Conservation (phyloP, 2,113 vertebrate genomes). For the Varanus salvator region DNA sequence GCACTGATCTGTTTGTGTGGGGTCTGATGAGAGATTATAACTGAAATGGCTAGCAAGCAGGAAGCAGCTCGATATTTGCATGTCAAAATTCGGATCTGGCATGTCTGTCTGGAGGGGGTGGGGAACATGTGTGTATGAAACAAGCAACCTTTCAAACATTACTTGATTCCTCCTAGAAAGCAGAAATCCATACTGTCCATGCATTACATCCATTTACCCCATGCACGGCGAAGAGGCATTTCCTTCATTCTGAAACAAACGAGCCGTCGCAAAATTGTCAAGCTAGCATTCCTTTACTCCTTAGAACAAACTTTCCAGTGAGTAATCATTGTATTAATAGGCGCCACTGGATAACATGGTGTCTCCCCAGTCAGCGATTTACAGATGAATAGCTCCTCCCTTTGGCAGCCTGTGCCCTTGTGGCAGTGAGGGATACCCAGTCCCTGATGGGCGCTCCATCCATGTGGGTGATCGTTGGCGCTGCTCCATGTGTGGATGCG, state of each 20-base stretch:
- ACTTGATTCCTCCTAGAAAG: background rate
- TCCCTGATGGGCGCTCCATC: background rate
- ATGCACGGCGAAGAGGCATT: background rate
- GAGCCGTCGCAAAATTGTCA: no score
- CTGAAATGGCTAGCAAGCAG: constrained; percentile 20
- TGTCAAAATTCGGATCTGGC: background rate
- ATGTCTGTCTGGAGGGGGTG: background rate
- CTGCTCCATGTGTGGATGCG: background rate
- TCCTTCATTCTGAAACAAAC: background rate
- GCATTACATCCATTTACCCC: background rate
- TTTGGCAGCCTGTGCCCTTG: background rate
- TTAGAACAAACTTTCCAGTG: background rate
- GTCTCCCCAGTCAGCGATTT: background rate
- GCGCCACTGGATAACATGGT: background rate
- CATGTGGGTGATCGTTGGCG: background rate
- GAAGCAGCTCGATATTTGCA: constrained; percentile 8
- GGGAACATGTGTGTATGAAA: background rate
- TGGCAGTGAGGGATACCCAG: no score
- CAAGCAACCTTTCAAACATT: no score
- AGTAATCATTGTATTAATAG: background rate
- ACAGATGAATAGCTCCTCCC: background rate
- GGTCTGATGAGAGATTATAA: constrained; percentile 49
- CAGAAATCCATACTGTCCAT: background rate
- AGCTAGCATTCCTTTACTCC: background rate
- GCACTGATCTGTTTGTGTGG: constrained; percentile 29